Evolutionary conservation across 2,888 invertebrate genomes (phyloP).

Genomic region (Petrophora chlorosata): DNA sequence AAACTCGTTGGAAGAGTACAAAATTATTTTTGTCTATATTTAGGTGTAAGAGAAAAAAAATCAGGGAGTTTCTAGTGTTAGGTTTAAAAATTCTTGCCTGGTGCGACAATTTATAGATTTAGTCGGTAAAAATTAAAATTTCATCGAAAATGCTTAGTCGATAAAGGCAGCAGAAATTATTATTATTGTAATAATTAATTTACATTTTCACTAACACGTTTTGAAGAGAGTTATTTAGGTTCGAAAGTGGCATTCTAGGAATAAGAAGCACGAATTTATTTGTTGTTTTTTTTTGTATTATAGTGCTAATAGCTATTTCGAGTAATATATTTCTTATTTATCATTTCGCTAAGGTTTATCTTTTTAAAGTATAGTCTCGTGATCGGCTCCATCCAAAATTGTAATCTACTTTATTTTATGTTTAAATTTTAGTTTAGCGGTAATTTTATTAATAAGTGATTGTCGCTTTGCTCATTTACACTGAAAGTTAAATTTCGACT

Average conservation of each 20-base stretch:
- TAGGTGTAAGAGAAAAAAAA: slow-evolving; percentile 78
- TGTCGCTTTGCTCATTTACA: slow-evolving; percentile 66
- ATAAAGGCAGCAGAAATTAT: slow-evolving; percentile 39
- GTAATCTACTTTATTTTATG: slow-evolving; percentile 41
- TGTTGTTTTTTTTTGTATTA: slow-evolving; percentile 75
- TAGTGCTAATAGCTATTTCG: slow-evolving; percentile 70
- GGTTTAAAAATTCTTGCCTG: slow-evolving; percentile 77
- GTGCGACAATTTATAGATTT: slow-evolving; percentile 65
- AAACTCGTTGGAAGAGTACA: slow-evolving; percentile 81
- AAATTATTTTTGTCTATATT: slow-evolving; percentile 83
- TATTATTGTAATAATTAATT: slow-evolving; percentile 23
- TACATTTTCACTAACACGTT: slow-evolving; percentile 30
- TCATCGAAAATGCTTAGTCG: slow-evolving; percentile 49
- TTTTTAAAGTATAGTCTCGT: slow-evolving; percentile 30
- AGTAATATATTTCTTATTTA: slow-evolving; percentile 74
- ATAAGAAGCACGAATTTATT: slow-evolving; percentile 82
- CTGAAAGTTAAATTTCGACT: slow-evolving; percentile 46
- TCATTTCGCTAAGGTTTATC: slow-evolving; percentile 53
- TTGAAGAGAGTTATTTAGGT: slow-evolving; percentile 45
- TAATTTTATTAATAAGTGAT: slow-evolving; percentile 36
- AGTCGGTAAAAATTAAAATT: slow-evolving; percentile 40
- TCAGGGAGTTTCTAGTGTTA: slow-evolving; percentile 80
- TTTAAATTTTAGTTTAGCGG: slow-evolving; percentile 41
- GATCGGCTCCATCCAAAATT: slow-evolving; percentile 67
- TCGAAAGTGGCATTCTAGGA: slow-evolving; percentile 70